Conservation (phyloP, 2,888 invertebrate genomes). For the Apamea anceps region DNA sequence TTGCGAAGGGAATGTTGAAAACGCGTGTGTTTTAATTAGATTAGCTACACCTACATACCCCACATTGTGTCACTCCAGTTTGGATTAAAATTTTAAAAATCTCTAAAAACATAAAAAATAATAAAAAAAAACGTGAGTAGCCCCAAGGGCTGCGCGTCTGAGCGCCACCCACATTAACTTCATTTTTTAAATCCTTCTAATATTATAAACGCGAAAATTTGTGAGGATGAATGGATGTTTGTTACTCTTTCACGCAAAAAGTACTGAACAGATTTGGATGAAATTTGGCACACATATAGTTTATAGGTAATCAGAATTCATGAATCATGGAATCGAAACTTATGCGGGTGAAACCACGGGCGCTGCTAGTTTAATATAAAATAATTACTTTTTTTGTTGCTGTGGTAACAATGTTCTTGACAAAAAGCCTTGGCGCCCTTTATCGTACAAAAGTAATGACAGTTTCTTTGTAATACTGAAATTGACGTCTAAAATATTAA, state of each 20-base stretch:
- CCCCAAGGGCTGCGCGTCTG: neutral
- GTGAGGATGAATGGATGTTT: too few species aligned
- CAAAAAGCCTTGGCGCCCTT: neutral
- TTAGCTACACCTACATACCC: conserved; percentile 4
- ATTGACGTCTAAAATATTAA: neutral
- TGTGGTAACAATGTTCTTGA: neutral
- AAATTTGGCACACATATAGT: too few species aligned
- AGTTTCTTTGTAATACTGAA: neutral
- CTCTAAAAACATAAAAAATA: neutral
- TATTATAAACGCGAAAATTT: too few species aligned
- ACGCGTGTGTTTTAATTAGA: conserved; percentile 28
- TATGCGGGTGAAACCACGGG: too few species aligned
- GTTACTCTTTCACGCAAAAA: too few species aligned
- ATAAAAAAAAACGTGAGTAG: neutral
- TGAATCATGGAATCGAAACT: too few species aligned
- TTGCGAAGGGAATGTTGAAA: conserved; percentile 22
- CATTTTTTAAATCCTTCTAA: neutral
- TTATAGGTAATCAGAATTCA: too few species aligned
- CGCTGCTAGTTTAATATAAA: too few species aligned
- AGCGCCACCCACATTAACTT: neutral
- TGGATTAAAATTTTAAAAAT: neutral
- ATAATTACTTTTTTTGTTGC: neutral
- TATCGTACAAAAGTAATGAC: neutral
- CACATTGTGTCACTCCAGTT: neutral
- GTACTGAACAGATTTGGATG: too few species aligned